Conservation (phyloP, 2,113 vertebrate genomes). For the Elachura formosa region DNA sequence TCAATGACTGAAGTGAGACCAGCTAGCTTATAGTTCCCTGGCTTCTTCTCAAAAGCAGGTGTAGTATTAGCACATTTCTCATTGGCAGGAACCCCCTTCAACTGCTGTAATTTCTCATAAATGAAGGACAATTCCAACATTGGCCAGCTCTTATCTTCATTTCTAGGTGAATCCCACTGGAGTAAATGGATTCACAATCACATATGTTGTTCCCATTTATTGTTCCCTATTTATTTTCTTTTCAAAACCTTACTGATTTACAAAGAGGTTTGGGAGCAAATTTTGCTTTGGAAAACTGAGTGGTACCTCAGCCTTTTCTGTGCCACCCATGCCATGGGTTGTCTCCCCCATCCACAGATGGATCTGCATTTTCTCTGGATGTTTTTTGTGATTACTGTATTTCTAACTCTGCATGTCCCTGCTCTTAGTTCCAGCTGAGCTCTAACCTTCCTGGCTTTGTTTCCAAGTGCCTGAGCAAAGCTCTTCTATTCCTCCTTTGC, state of each 20-base stretch:
- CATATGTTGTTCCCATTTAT: background rate
- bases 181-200: background rate
- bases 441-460: background rate
- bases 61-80: background rate
- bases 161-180: background rate
- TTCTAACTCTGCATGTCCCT: background rate
- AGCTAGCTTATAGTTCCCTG: background rate
- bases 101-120: background rate
- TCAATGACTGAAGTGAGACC: background rate
- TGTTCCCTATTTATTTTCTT: background rate
- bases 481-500: background rate
- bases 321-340: background rate
- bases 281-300: background rate
- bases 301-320: background rate
- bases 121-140: background rate
- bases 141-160: background rate
- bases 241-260: background rate
- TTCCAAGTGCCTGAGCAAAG: background rate
- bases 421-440: background rate
- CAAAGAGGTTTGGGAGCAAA: background rate
- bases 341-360: rapidly evolving
- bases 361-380: background rate
- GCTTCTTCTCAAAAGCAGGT: background rate
- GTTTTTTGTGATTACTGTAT: background rate
- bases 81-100: background rate